A percentile compares a stretch with the other conserved stretches of the same genome.
phyloP scores from a whole-genome alignment of 2,797 vertebrate genomes.

The Spatula versicolor region DNA sequence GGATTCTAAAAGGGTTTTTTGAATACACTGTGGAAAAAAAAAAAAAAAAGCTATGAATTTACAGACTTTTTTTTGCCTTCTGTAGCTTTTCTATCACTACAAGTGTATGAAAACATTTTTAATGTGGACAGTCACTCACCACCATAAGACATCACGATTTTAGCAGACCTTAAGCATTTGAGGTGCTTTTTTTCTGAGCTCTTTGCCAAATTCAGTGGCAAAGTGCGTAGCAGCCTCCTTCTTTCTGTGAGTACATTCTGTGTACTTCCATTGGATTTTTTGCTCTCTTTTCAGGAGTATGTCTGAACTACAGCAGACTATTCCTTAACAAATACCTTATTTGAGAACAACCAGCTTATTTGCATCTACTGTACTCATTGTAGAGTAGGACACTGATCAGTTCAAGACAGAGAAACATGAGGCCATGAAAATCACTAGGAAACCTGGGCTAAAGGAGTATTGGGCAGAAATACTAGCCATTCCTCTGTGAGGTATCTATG shows the following conservation, averaged over 20 bases:
- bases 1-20: not conserved
- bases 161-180: not conserved
- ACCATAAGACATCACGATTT: not conserved
- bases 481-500: not conserved
- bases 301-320: not conserved
- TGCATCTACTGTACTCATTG: not conserved
- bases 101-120: not conserved
- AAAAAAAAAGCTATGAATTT: not conserved
- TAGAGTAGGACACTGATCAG: not conserved
- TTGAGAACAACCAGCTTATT: not conserved
- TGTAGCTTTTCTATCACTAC: not conserved
- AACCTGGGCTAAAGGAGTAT: not conserved
- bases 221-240: not conserved
- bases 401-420: not conserved
- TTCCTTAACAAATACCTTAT: not conserved
- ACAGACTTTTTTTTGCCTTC: not conserved
- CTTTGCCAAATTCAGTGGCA: not conserved
- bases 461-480: not conserved
- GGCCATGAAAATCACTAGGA: not conserved
- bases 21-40: not conserved
- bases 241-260: not conserved
- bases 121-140: not conserved
- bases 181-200: not conserved
- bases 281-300: not conserved
- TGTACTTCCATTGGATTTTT: not conserved